Base-by-base conservation (phyloP, 2,113 vertebrate species). In the Romanogobio albipinnatus region DNA sequence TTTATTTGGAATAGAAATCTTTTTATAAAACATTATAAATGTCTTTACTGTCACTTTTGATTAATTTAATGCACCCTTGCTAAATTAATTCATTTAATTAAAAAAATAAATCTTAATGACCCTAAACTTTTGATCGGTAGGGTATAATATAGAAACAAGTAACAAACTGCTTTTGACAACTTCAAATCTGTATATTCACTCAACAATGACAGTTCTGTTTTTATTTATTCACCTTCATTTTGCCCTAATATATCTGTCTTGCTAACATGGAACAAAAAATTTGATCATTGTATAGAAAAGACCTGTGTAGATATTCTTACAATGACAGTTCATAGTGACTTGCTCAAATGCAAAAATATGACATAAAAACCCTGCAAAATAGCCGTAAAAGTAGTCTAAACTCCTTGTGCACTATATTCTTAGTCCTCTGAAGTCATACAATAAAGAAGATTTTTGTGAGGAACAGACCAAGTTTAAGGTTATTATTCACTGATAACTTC, bases 111-210 rank as follows among this genome's bases (percentile, higher is more conserved):
- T n/a, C 56, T 58, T 10, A 61, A n/a, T 59, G n/a, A n/a, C 9
- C 58, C 22, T n/a, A 61, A 61, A 61, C 9, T 5, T 13, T 24
- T 24, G 9, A 24, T 24, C 4, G 9, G n/a, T 62, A 13, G n/a
- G 24, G n/a, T 39, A n/a, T 77, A 59, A 77, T 56, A 39, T n/a
- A 39, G 33, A 36, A 17, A 58, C 15, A 36, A 76, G 8, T 36
- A 49, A 13, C 19, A 22, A 8, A 36, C 51, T 59, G 8, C 24
- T 47, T 45, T 64, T 26, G 58, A 19, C 26, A 66, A 9, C 9
- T 62, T 45, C 15, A 51, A 51, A 22, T 83, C 53, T 86, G 22
- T 78, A 87, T n/a, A 74, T 61, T 87, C 29, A 13, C 6, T 87
- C 10, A 85, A 15, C 5, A 62, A 13, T 62, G 4, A 14, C 59